A percentile compares a stretch with the other conserved stretches of the same genome.
phyloP scores from a whole-genome alignment of 2,113 vertebrate genomes.

The Fregata magnificens region DNA sequence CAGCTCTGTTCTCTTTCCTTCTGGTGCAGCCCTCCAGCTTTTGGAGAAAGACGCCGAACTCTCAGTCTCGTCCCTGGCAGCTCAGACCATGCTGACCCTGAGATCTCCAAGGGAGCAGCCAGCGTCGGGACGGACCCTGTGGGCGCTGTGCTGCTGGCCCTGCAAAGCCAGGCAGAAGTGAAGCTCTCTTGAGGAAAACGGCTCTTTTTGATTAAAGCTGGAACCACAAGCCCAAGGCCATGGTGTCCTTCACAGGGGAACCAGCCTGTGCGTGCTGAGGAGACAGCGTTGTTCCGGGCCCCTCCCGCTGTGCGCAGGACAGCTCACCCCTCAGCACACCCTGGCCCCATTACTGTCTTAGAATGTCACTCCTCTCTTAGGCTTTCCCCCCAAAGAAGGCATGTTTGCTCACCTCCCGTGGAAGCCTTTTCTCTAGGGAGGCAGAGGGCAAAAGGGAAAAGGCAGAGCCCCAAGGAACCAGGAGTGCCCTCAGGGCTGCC shows the following conservation, averaged over 20 bases:
- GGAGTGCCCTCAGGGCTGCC: background rate
- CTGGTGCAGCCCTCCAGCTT: too few species aligned
- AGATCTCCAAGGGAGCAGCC: background rate
- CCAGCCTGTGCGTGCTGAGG: background rate
- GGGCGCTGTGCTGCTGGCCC: background rate
- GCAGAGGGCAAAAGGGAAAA: background rate
- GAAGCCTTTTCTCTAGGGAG: background rate
- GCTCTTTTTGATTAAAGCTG: background rate
- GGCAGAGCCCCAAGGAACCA: background rate
- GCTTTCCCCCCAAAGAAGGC: background rate
- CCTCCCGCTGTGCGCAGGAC: background rate
- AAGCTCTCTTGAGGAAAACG: background rate
- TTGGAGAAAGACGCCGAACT: too few species aligned
- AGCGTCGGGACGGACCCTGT: background rate
- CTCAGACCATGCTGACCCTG: too few species aligned
- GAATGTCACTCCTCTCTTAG: too few species aligned
- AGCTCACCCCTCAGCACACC: background rate
- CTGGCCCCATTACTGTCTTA: background rate
- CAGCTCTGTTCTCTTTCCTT: too few species aligned
- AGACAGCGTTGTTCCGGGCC: background rate
- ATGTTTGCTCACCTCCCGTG: background rate
- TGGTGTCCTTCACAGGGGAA: background rate
- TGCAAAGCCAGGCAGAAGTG: background rate
- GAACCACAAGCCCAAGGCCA: background rate
- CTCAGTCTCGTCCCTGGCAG: background rate